These are phyloP conservation scores for Achroia grisella DNA, from an alignment of 1,140 invertebrate species.

Conservation along the genomic window DNA sequence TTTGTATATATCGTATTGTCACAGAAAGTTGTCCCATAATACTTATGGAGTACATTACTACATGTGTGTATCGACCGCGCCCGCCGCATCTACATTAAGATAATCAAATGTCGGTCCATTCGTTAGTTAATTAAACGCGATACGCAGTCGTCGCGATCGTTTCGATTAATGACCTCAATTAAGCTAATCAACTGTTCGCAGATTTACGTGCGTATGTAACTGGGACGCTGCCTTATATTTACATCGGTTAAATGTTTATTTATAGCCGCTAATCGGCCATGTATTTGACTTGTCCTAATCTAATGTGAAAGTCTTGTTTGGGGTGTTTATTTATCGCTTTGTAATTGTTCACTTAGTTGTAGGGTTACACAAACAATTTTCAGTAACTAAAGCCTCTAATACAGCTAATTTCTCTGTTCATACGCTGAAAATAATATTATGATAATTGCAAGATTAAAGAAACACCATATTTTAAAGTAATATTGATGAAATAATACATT, in stretches of 20 bases:
- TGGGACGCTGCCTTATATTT: slow-evolving; percentile 6
- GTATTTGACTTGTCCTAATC: background rate
- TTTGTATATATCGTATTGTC: background rate
- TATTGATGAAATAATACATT: too few species aligned
- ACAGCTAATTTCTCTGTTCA: too few species aligned
- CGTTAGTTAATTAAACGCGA: slow-evolving; percentile 68
- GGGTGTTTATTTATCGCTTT: too few species aligned
- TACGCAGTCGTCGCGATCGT: slow-evolving; percentile 34
- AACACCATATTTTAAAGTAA: too few species aligned
- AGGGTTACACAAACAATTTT: too few species aligned
- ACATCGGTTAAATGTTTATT: slow-evolving; percentile 30
- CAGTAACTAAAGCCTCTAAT: too few species aligned
- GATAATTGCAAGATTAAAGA: too few species aligned
- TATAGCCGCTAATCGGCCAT: slow-evolving; percentile 16
- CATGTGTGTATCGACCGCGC: background rate
- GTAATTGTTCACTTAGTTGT: slow-evolving; percentile 1
- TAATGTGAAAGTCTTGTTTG: too few species aligned
- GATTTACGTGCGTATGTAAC: slow-evolving; percentile 45
- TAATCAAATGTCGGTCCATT: slow-evolving; percentile 50
- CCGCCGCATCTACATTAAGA: slow-evolving; percentile 39
- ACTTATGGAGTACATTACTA: background rate
- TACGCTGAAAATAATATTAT: too few species aligned
- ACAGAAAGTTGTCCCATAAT: background rate
- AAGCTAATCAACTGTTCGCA: slow-evolving; percentile 58
- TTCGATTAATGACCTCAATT: slow-evolving; percentile 59